These are phyloP conservation scores for Apeira syringaria DNA, from an alignment of 2,888 invertebrate genomes.

Conservation along the genomic window DNA sequence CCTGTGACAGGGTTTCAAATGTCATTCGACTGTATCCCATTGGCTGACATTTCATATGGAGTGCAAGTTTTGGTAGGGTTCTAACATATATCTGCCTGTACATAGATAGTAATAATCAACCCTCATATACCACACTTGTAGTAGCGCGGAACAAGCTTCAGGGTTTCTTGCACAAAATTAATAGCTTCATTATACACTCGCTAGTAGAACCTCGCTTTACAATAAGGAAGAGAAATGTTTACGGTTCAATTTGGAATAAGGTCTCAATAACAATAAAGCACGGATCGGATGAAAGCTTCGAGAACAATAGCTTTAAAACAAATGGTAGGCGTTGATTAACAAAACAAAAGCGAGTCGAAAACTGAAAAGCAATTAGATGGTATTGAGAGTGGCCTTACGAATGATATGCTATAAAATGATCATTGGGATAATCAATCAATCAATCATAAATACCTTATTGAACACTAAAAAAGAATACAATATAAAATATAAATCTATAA, in stretches of 20 bases:
- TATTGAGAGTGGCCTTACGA: conserved; percentile 6
- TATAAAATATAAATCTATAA: too few relatives aligned
- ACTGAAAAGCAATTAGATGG: conserved; percentile 50
- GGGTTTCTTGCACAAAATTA: conserved; percentile 6
- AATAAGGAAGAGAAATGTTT: conserved; percentile 9
- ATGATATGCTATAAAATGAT: not conserved
- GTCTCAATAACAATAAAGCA: conserved; percentile 33
- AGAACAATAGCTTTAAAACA: conserved; percentile 41
- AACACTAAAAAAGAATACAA: too few relatives aligned
- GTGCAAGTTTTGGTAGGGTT: too few relatives aligned
- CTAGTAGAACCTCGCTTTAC: not conserved
- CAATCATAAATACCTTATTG: too few relatives aligned
- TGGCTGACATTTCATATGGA: too few relatives aligned
- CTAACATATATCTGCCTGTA: too few relatives aligned
- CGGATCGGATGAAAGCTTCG: conserved; percentile 27
- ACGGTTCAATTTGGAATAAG: conserved; percentile 23
- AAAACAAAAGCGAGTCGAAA: conserved; percentile 48
- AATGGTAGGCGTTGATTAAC: conserved; percentile 50
- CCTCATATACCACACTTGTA: conserved; percentile 21
- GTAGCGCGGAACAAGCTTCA: conserved; percentile 20
- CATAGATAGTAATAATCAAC: conserved; percentile 20
- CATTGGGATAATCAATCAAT: too few relatives aligned
- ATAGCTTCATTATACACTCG: conserved; percentile 5
- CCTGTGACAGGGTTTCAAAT: too few relatives aligned
- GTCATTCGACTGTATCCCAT: too few relatives aligned